Conservation (phyloP, 2,797 vertebrate genomes). For the Chiloscyllium punctatum region DNA sequence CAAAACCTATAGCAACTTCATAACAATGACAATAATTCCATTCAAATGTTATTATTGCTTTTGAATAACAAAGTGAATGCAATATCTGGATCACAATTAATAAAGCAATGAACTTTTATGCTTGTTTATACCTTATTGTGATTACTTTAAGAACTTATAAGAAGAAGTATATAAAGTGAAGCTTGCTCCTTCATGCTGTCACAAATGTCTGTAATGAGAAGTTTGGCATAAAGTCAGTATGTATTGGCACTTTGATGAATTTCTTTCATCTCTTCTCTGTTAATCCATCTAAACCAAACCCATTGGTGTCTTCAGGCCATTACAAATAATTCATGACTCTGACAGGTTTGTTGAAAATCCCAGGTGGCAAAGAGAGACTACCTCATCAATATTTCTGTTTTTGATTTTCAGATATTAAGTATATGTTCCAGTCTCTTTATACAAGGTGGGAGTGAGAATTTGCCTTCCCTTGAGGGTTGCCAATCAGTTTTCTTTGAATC, state of each 20-base stretch:
- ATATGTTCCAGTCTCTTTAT: neutral
- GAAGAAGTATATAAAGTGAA: neutral
- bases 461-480: neutral
- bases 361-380: too few species aligned
- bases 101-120: neutral
- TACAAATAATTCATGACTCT: conserved; percentile 15
- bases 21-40: neutral
- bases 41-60: neutral
- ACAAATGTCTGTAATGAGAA: neutral
- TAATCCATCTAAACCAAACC: neutral
- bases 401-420: neutral
- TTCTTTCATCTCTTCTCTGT: conserved; percentile 1
- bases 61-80: neutral
- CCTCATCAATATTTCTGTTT: conserved; percentile 3
- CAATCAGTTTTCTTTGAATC: neutral
- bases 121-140: neutral
- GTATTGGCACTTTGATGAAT: neutral
- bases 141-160: neutral
- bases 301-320: neutral
- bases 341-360: neutral
- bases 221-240: neutral
- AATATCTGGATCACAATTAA: neutral
- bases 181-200: neutral
- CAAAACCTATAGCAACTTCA: neutral
- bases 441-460: neutral